Conservation (phyloP, 2,888 invertebrate species). For the Drosophila aldrichi region DNA sequence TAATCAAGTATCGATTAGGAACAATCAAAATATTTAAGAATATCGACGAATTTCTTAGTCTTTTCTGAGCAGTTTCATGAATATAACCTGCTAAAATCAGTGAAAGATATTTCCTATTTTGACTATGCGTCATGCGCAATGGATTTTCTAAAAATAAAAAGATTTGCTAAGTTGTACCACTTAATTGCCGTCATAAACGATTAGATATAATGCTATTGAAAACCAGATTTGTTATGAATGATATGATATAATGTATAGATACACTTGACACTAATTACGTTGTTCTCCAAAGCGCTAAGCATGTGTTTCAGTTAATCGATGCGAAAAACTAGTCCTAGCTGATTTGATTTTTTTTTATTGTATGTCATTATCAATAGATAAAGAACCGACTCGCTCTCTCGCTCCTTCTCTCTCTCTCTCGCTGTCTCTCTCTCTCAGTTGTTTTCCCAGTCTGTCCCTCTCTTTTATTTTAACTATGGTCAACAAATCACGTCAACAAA, state of each 20-base stretch:
- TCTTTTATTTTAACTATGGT: not conserved
- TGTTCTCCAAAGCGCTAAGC: conserved; percentile 10
- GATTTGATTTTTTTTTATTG: conserved; percentile 8
- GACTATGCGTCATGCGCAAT: conserved; percentile 17
- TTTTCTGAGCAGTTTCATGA: too few species aligned
- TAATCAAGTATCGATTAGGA: too few species aligned
- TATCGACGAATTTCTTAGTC: too few species aligned
- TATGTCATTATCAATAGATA: conserved; percentile 37
- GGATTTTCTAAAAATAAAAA: not conserved
- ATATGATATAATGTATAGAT: conserved; percentile 20
- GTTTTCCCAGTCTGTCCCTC: not conserved
- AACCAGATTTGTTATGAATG: conserved; percentile 13
- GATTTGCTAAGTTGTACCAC: not conserved
- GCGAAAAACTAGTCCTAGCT: conserved; percentile 3
- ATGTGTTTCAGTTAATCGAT: conserved; percentile 37
- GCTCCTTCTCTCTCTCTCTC: not conserved
- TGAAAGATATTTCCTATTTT: not conserved
- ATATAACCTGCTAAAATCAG: too few species aligned
- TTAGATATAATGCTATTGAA: conserved; percentile 17
- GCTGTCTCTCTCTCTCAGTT: not conserved
- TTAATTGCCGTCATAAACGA: conserved; percentile 2
- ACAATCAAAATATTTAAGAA: too few species aligned
- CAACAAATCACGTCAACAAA: conserved; percentile 34
- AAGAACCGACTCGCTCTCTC: not conserved
- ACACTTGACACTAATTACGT: conserved; percentile 27